Evolutionary conservation across 1,140 invertebrate genomes (phyloP), one percentile per base, ranked within the genome.

Genomic region (Battus philenor): DNA sequence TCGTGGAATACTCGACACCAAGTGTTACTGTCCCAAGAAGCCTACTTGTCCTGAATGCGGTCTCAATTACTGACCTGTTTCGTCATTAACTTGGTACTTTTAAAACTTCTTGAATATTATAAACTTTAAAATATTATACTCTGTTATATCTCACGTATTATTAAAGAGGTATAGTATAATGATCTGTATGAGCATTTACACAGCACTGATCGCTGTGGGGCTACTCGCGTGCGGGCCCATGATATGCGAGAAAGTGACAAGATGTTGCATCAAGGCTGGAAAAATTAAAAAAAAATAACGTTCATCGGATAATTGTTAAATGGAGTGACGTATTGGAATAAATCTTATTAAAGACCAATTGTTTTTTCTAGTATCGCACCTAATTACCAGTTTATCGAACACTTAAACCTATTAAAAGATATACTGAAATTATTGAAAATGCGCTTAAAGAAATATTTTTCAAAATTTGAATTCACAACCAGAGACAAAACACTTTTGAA

Each of bases 21-120:
- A 56, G 46, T 82, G 78, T 39, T 20, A 36, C 4, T 82, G 78
- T 46, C 68, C 75, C 1, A 4, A 56, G 1, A 47, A 47, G 6
- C 74, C 73, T 6, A 38, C 67, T 17, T 82, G 78, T 46, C 60
- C 71, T 8, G 73, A 79, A 8, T 82, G 78, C 44, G 75, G 75
- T 24, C 59, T 72, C 32, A 44, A 62, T 1, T 77, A 71, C 11
- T 80, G 39, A 68, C 31, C 2, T 22, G 10, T 15, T 32, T 13
- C 9, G 9, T 12, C 15, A 26, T 18, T 26, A 0, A 17, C 13
- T 8, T 27, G 4, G 15, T 29, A n/a, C n/a, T n/a, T n/a, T n/a
- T n/a, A n/a, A n/a, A n/a, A n/a, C n/a, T n/a, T n/a, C n/a, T n/a
- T n/a, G n/a, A n/a, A n/a, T n/a, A n/a, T n/a, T n/a, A n/a, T n/a